phyloP scores from a whole-genome alignment of 2,888 invertebrate species.

The Drosophila pegasa region DNA sequence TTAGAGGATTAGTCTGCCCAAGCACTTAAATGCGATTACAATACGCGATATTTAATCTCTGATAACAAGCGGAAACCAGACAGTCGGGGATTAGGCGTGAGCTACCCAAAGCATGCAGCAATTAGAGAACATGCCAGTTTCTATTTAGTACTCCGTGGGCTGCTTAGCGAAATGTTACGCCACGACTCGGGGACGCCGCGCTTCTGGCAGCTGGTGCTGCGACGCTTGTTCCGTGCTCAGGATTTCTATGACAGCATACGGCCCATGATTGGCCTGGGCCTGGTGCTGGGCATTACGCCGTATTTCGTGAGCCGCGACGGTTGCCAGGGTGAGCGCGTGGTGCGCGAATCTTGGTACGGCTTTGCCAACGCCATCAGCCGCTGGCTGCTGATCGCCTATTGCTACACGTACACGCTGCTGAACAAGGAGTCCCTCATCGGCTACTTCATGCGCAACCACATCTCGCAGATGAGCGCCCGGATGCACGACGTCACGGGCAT shows the following conservation, averaged over 20 bases:
- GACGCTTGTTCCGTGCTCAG: constrained; percentile 29
- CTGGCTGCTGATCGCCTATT: constrained; percentile 64
- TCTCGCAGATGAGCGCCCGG: constrained; percentile 49
- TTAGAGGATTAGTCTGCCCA: neutral
- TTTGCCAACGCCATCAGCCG: constrained; percentile 63
- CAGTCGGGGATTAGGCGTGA: constrained; percentile 25
- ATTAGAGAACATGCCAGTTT: constrained; percentile 10
- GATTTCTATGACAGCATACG: constrained; percentile 58
- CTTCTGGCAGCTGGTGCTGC: constrained; percentile 21
- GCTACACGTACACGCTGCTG: constrained; percentile 40
- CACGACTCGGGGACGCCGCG: constrained; percentile 8
- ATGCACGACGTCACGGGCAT: constrained; percentile 56
- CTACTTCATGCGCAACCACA: constrained; percentile 57
- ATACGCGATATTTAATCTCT: constrained; percentile 26
- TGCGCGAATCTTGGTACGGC: constrained; percentile 58
- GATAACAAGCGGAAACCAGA: constrained; percentile 47
- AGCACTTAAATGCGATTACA: constrained; percentile 39
- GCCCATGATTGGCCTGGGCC: constrained; percentile 40
- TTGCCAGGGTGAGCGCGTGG: constrained; percentile 11
- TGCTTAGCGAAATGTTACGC: constrained; percentile 37
- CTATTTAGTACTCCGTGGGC: constrained; percentile 24
- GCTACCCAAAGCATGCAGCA: constrained; percentile 19
- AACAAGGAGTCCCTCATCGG: constrained; percentile 62
- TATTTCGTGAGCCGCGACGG: constrained; percentile 36
- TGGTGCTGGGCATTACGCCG: constrained; percentile 61